phyloP scores from a whole-genome alignment of 2,113 vertebrate species.

The Hydrolagus affinis region DNA sequence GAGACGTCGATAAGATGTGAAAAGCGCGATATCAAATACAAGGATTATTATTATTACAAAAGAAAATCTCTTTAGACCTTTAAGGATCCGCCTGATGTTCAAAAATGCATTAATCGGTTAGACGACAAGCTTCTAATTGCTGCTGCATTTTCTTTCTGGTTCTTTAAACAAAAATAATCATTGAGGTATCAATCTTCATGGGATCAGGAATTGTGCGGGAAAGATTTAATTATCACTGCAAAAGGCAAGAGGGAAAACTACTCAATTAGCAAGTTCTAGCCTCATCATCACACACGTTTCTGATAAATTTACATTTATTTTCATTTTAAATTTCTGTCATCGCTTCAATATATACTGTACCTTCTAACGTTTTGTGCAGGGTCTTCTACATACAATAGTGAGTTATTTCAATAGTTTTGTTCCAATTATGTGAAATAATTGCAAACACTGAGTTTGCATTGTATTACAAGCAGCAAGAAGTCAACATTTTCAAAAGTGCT shows the following conservation, averaged over 20 bases:
- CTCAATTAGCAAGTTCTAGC: background rate
- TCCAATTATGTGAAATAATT: background rate
- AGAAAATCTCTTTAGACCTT: constrained; percentile 9
- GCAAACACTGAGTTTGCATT: background rate
- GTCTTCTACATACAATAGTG: too few relatives aligned
- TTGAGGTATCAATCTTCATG: background rate
- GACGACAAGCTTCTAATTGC: background rate
- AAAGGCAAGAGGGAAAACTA: background rate
- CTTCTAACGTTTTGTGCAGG: background rate
- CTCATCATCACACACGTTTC: background rate
- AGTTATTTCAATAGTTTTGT: background rate
- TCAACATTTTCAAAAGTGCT: background rate
- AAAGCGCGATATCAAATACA: too few relatives aligned
- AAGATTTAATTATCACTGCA: background rate
- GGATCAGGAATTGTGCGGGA: background rate
- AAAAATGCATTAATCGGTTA: background rate
- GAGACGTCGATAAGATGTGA: too few relatives aligned
- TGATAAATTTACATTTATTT: background rate
- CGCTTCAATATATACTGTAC: background rate
- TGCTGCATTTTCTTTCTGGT: constrained; percentile 2
- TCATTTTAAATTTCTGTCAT: background rate
- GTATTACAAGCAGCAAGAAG: background rate
- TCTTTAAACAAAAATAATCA: constrained; percentile 19
- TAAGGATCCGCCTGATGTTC: background rate
- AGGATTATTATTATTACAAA: background rate